A percentile compares a stretch with the other conserved stretches of the same genome.
Conservation (phyloP, 1,140 invertebrate genomes). For the Liolophura sinensis region DNA sequence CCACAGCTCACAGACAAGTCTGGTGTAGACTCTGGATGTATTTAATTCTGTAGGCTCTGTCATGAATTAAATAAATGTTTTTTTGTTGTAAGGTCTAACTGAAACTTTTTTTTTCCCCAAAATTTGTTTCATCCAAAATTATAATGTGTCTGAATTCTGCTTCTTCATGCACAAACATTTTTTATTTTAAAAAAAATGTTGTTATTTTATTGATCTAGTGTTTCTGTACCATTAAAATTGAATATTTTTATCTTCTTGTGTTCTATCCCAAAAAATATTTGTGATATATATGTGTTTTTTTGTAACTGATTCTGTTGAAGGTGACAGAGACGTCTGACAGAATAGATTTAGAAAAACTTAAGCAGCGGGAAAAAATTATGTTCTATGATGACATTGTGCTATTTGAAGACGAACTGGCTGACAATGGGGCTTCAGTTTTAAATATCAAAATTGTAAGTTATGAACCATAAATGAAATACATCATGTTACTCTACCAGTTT, state of each 20-base stretch:
- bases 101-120: no score
- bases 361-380: slow-evolving; percentile 86
- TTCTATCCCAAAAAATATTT: background rate
- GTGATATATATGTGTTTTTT: slow-evolving; percentile 1
- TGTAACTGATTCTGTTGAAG: slow-evolving; percentile 45
- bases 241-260: background rate
- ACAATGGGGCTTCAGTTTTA: slow-evolving; percentile 90
- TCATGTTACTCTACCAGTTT: no score
- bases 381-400: slow-evolving; percentile 93
- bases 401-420: slow-evolving; percentile 98
- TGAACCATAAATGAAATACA: background rate
- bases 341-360: slow-evolving; percentile 90
- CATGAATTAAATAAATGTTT: no score
- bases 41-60: no score
- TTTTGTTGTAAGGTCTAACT: no score
- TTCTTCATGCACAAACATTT: no score
- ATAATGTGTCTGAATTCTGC: no score
- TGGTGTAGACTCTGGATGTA: no score
- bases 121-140: no score
- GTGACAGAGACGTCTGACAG: slow-evolving; percentile 69
- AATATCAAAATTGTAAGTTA: slow-evolving; percentile 90
- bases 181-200: background rate
- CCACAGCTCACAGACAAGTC: no score
- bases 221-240: background rate
- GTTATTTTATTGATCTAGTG: slow-evolving; percentile 3